Base-by-base conservation (phyloP, 2,888 invertebrate species). In the Dastarcus helophoroides region DNA sequence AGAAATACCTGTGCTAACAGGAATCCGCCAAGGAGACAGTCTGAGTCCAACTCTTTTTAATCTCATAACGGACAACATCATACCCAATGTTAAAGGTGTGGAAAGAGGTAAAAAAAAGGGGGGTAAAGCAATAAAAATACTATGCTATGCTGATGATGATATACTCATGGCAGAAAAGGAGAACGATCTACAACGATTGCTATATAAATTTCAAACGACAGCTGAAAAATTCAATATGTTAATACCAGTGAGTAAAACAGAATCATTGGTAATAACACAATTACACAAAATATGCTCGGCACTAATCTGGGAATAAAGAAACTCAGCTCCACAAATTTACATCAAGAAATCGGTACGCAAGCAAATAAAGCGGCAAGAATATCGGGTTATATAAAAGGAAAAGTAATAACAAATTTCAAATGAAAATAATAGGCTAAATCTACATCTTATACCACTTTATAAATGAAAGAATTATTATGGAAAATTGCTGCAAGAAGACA, bases 331-430 rank as follows among this genome's bases (percentile, higher is more conserved):
- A 13, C 16, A 22, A 29, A 12, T 14, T 23, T 22, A 22, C 29
- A 29, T 16, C 29, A 29, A 29, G 29, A 29, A 29, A 15, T 29
- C 16, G 21, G 22, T 21, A 22, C 22, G 3, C 29, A 22, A 29
- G 29, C 22, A 14, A 22, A 29, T 29, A 22, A 29, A 29, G 29
- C 29, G 15, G 19, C 29, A 15, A 29, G 23, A 29, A 29, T 23
- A 17, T 29, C 22, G 8, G 29, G 22, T 8, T 29, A 22, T 8
- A 19, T 29, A 8, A 21, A 13, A 9, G 29, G n/a, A n/a, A n/a
- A n/a, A n/a, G n/a, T n/a, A n/a, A n/a, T n/a, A n/a, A n/a, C n/a
- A n/a, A n/a, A n/a, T n/a, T n/a, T n/a, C n/a, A n/a, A n/a, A n/a
- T n/a, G n/a, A n/a, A n/a, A n/a, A n/a, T n/a, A n/a, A n/a, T n/a